Conservation (phyloP, 2,888 invertebrate species). For the Cylindroiulus punctatus region DNA sequence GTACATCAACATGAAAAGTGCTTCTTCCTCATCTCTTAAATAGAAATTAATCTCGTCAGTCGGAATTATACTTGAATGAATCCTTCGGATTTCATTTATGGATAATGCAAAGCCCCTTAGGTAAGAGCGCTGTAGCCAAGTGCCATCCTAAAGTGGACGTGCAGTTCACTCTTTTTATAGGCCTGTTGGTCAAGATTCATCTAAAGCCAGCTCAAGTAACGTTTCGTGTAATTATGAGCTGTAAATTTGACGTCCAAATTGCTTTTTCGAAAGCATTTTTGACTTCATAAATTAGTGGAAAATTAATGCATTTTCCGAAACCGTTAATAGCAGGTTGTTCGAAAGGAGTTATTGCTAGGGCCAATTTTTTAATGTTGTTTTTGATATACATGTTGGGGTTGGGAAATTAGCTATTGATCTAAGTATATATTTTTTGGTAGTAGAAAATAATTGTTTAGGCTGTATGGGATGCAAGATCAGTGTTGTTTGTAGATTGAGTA, state of each 20-base stretch:
- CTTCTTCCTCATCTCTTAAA: slow-evolving; percentile 37
- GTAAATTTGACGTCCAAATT: not conserved
- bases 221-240: not conserved
- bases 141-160: slow-evolving; percentile 12
- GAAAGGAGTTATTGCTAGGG: not conserved
- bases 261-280: not conserved
- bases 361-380: too few relatives aligned
- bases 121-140: not conserved
- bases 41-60: slow-evolving; percentile 45
- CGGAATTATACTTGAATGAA: not conserved
- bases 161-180: not conserved
- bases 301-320: not conserved
- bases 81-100: slow-evolving; percentile 19
- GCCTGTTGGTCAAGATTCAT: not conserved
- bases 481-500: too few relatives aligned
- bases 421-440: too few relatives aligned
- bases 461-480: too few relatives aligned
- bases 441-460: too few relatives aligned
- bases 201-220: not conserved
- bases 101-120: slow-evolving; percentile 39
- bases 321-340: not conserved
- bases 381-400: too few relatives aligned
- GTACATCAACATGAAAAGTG: slow-evolving; percentile 12
- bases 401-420: too few relatives aligned
- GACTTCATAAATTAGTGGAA: not conserved